Conservation (phyloP, 2,888 invertebrate species). For the Cantharis lateralis region DNA sequence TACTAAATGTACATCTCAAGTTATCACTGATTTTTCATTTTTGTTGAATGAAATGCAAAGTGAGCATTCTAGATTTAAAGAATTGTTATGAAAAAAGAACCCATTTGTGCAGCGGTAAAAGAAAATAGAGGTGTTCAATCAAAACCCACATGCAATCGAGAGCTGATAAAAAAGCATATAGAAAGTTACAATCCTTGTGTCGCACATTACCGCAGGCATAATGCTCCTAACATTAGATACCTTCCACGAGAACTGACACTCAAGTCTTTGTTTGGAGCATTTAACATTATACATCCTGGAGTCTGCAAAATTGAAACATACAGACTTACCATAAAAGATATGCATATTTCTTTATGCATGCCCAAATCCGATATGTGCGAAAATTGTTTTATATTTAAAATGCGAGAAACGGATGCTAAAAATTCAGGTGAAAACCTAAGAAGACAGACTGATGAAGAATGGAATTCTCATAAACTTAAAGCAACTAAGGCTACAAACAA, state of each 20-base stretch:
- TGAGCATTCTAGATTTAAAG: too few species aligned
- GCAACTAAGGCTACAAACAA: background rate
- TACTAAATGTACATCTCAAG: too few species aligned
- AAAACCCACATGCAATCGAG: too few species aligned
- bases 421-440: background rate
- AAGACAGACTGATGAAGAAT: too few species aligned
- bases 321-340: background rate
- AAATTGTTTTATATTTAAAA: background rate
- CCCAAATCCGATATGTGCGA: constrained; percentile 6
- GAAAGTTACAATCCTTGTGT: too few species aligned
- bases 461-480: background rate
- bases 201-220: too few species aligned
- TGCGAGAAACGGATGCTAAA: background rate
- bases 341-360: constrained; percentile 4
- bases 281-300: constrained; percentile 1
- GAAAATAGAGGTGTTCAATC: too few species aligned
- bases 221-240: background rate
- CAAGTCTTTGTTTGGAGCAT: background rate
- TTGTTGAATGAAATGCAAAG: too few species aligned
- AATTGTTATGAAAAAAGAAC: too few species aligned
- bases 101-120: too few species aligned
- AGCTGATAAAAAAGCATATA: too few species aligned
- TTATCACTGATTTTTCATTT: too few species aligned
- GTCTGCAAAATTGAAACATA: constrained; percentile 1
- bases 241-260: constrained; percentile 4